Base-by-base conservation (phyloP, 2,888 invertebrate genomes). In the Omphaloscelis lunosa region DNA sequence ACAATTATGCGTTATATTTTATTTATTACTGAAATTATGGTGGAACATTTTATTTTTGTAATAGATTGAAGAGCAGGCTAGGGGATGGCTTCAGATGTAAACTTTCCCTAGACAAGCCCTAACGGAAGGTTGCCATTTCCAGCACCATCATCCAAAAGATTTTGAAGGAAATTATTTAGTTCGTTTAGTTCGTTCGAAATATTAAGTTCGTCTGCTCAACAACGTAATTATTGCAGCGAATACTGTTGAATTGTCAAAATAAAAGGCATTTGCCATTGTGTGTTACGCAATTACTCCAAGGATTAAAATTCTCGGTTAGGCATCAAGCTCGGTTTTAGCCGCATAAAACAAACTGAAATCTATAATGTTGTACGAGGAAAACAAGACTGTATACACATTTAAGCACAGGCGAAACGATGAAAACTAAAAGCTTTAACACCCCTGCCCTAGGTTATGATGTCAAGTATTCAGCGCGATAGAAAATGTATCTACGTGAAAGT, bases 381-480 rank as follows among this genome's bases (percentile, higher is more conserved):
- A 23, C 9, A 0, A 34, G n/a, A 51, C 9, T 2, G 15, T 9
- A 17, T 15, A n/a, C 20, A n/a, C 39, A 67, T 58, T 51, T 0
- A 39, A 20, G 3, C 29, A n/a, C 11, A 48, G 7, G 1, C 11
- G 1, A 3, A 7, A 61, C 5, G 1, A 56, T 48, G 17, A 15
- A 39, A 29, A 45, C 17, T 62, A 27, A 68, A 72, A 41, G 7
- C 61, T 82, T 74, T 45, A 62, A 17, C 74, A 75, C n/a, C 83
- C 86, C 83, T 86, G 69, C 8, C 56, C 2, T 68, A 63, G 86
- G 80, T 85, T 85, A 80, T 85, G 85, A 87, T 77, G 85, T 75
- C 87, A 84, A 84, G 86, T 83, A 75, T 75, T 72, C 79, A 72
- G 56, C 66, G 83, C 71, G 83, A 84, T 86, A 78, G 86, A 78